phyloP scores from a whole-genome alignment of 2,888 invertebrate species.

The Apamea anceps region DNA sequence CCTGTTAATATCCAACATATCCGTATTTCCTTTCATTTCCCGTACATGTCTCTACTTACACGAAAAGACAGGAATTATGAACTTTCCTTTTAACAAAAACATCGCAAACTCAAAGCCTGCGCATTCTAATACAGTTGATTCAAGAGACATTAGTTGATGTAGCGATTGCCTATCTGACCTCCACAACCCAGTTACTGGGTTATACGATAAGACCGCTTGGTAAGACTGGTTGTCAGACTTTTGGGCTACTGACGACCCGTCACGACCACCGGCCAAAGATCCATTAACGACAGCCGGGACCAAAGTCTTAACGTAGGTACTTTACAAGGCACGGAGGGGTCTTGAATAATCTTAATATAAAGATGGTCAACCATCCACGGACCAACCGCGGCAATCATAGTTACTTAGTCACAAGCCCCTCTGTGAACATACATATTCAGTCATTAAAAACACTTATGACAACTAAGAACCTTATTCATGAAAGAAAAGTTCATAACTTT shows the following conservation, averaged over 20 bases:
- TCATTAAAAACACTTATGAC: not conserved
- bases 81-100: slow-evolving; percentile 48
- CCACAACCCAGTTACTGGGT: too few species aligned
- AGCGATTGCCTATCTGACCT: not conserved
- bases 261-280: not conserved
- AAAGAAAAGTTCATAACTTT: not conserved
- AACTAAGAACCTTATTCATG: not conserved
- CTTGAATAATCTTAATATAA: not conserved
- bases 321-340: not conserved
- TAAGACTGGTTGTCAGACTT: not conserved
- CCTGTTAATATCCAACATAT: not conserved
- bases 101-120: slow-evolving; percentile 23
- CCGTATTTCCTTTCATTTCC: slow-evolving; percentile 18
- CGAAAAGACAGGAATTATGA: slow-evolving; percentile 28
- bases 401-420: too few species aligned
- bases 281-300: not conserved
- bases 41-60: slow-evolving; percentile 8
- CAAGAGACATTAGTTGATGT: slow-evolving; percentile 21
- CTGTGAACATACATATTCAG: not conserved
- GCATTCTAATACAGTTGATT: slow-evolving; percentile 34
- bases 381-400: not conserved
- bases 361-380: not conserved
- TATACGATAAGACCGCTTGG: too few species aligned
- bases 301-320: not conserved
- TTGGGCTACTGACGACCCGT: not conserved